These are phyloP conservation scores for Stramonita haemastoma DNA, from an alignment of 2,888 invertebrate species.

Conservation along the genomic window DNA sequence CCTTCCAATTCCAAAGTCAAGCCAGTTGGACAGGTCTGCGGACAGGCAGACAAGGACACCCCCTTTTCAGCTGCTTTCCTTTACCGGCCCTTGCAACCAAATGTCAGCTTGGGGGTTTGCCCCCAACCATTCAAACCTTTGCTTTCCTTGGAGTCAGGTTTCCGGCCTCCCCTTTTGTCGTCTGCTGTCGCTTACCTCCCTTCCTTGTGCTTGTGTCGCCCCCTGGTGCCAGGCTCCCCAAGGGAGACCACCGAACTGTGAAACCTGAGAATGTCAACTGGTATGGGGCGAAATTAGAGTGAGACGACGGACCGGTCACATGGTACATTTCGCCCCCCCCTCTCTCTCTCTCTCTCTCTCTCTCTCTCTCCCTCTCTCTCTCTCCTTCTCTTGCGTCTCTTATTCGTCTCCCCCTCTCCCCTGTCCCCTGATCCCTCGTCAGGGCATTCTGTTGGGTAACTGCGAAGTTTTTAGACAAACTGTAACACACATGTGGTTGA, in stretches of 20 bases:
- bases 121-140: background rate
- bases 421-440: background rate
- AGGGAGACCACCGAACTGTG: conserved; percentile 14
- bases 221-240: conserved; percentile 13
- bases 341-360: background rate
- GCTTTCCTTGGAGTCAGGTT: background rate
- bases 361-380: background rate
- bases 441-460: no score
- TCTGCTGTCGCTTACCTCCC: conserved; percentile 15
- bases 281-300: conserved; percentile 1
- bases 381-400: background rate
- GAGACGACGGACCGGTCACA: background rate
- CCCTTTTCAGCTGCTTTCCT: background rate
- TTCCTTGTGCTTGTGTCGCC: conserved; percentile 4
- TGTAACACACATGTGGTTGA: no score
- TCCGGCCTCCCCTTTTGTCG: background rate
- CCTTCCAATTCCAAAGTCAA: no score
- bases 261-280: background rate
- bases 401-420: no score
- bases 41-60: background rate
- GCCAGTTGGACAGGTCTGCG: no score
- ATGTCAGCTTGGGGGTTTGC: background rate
- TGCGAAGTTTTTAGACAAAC: no score
- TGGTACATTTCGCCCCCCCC: background rate
- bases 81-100: background rate